These are phyloP conservation scores for Florisuga fusca DNA, from an alignment of 2,797 vertebrate genomes.

Conservation along the genomic window DNA sequence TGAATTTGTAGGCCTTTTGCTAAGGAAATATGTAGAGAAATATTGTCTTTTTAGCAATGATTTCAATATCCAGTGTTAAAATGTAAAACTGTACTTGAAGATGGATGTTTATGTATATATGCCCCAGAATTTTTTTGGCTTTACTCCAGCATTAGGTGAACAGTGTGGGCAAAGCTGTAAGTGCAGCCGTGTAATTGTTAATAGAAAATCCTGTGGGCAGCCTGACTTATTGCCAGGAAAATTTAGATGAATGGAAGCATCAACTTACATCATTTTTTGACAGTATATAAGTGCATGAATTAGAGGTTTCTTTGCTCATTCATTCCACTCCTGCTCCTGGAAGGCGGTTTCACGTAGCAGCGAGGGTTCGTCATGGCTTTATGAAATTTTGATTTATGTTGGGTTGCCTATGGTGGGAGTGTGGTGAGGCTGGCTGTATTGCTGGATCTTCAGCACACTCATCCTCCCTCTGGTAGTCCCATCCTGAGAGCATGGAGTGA, in stretches of 20 bases:
- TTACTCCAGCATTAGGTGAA: background rate
- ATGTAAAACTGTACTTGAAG: background rate
- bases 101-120: background rate
- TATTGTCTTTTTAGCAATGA: background rate
- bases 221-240: conserved; percentile 38
- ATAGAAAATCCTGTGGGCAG: conserved; percentile 50
- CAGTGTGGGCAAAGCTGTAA: conserved; percentile 30
- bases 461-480: background rate
- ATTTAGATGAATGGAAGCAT: conserved; percentile 44
- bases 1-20: background rate
- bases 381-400: background rate
- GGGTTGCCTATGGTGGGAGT: background rate
- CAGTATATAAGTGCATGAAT: background rate
- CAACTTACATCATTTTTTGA: background rate
- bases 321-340: background rate
- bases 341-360: background rate
- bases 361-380: rapidly evolving
- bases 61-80: background rate
- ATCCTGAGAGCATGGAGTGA: background rate
- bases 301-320: conserved; percentile 20
- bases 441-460: background rate
- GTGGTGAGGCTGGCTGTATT: background rate
- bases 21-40: background rate
- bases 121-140: background rate
- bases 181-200: conserved; percentile 21